These are phyloP conservation scores for Drosophila subquinaria DNA, from an alignment of 2,888 invertebrate species.

Conservation along the genomic window DNA sequence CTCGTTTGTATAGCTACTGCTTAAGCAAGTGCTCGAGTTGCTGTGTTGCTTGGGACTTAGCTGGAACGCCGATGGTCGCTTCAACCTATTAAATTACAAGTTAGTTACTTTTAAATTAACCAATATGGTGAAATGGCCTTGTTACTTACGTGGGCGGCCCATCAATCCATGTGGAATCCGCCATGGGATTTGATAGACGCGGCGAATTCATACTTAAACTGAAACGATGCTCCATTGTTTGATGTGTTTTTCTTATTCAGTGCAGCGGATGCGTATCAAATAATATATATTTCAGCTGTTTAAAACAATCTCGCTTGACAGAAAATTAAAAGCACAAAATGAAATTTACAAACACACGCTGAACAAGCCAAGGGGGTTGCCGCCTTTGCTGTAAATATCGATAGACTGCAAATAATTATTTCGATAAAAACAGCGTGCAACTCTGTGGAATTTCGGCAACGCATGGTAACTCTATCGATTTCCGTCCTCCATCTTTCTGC, in stretches of 20 bases:
- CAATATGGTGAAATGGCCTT: conserved; percentile 9
- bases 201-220: conserved; percentile 75
- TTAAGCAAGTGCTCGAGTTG: conserved; percentile 52
- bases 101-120: not conserved
- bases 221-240: conserved; percentile 71
- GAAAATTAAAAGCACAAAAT: not conserved
- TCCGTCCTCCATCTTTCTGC: conserved; percentile 85
- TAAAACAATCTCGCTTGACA: not conserved
- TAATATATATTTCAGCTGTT: conserved; percentile 1
- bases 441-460: conserved; percentile 20
- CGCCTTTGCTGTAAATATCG: conserved; percentile 40
- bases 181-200: conserved; percentile 78
- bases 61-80: conserved; percentile 52
- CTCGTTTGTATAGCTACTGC: conserved; percentile 13
- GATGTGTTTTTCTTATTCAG: not conserved
- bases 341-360: conserved; percentile 30
- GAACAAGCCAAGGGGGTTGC: conserved; percentile 36
- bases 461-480: conserved; percentile 81
- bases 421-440: conserved; percentile 29
- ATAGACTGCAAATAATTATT: not conserved
- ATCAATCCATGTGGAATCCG: conserved; percentile 84
- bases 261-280: not conserved
- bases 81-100: conserved; percentile 10
- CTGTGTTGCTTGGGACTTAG: conserved; percentile 61
- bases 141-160: conserved; percentile 67